Evolutionary conservation across 2,113 vertebrate species (phyloP), one percentile per base, ranked within the genome.

Genomic region (Lethenteron reissneri): DNA sequence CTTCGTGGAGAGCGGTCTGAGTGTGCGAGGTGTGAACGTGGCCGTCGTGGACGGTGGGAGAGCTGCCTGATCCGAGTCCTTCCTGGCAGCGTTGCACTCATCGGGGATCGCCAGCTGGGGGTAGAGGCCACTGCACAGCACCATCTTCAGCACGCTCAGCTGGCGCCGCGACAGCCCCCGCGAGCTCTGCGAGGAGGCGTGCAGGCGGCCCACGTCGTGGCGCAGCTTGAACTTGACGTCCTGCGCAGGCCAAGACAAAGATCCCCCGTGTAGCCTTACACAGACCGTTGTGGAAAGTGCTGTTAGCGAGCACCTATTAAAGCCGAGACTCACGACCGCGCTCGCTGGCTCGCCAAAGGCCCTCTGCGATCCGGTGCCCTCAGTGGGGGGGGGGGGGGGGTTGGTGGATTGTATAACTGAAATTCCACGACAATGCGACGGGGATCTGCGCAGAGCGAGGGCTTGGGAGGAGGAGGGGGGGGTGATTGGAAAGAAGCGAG

Each of bases 221-320:
- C 88, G 83, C 59, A 95, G 80, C 76, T 92, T 86, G 74, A 95
- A 95, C 77, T 90, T 92, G 74, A 96, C 85, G 0, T 94, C 91
- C 91, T 95, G 75, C 70, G 2, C 21, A 69, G 3, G 56, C 14
- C 70, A 12, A 68, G 8, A 68, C 25, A 25, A 7, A 41, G 41
- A 41, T 41, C 41, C 41, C 41, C 41, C 41, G 41, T 41, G 41
- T 41, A 41, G 41, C 41, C 41, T 41, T 41, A 1, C 41, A 41
- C 41, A 41, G 41, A 7, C 41, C 5, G 41, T 41, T 41, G 41
- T 1, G 41, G 41, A 41, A 41, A 41, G 41, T 41, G 41, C 41
- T 7, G 41, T 41, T 6, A 41, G 41, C 41, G 41, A 41, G 41
- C 41, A 5, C 41, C 41, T 41, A 41, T 41, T 41, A 41, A 41